Evolutionary conservation across 2,888 invertebrate species (phyloP).

Genomic region (Chrysolina haemoptera): DNA sequence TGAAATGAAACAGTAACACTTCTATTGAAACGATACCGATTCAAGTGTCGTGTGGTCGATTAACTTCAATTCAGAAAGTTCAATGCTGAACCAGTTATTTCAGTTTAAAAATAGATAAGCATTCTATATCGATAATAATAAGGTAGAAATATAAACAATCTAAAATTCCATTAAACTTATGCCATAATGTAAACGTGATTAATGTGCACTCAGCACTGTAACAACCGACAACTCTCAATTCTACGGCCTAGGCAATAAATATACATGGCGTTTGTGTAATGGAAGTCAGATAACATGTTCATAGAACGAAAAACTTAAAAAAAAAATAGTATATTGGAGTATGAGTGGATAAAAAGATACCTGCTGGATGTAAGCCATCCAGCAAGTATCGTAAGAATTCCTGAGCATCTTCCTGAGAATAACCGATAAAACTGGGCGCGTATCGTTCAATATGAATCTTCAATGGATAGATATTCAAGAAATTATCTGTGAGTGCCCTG

Average conservation of each 20-base stretch:
- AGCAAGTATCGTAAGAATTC: too few relatives aligned
- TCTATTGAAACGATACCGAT: neutral
- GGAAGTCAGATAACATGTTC: too few relatives aligned
- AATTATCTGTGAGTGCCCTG: too few relatives aligned
- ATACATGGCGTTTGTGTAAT: neutral
- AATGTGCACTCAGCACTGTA: neutral
- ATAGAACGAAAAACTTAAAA: too few relatives aligned
- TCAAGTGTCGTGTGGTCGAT: neutral
- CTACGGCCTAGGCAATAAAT: neutral
- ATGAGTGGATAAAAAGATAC: too few relatives aligned
- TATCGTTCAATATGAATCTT: too few relatives aligned
- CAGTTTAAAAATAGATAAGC: constrained; percentile 6
- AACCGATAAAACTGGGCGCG: too few relatives aligned
- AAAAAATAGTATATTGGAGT: too few relatives aligned
- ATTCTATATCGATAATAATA: neutral
- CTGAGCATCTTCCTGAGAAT: too few relatives aligned
- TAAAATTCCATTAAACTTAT: neutral
- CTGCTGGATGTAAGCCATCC: too few relatives aligned
- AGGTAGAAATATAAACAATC: constrained; percentile 16
- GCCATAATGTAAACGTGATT: neutral
- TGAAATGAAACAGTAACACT: neutral
- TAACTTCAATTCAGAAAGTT: constrained; percentile 9
- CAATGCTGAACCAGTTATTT: constrained; percentile 18
- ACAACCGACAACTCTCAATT: too few relatives aligned
- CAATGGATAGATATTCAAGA: too few relatives aligned